Conservation (phyloP, 1,140 invertebrate species). For the Leptopilina boulardi region DNA sequence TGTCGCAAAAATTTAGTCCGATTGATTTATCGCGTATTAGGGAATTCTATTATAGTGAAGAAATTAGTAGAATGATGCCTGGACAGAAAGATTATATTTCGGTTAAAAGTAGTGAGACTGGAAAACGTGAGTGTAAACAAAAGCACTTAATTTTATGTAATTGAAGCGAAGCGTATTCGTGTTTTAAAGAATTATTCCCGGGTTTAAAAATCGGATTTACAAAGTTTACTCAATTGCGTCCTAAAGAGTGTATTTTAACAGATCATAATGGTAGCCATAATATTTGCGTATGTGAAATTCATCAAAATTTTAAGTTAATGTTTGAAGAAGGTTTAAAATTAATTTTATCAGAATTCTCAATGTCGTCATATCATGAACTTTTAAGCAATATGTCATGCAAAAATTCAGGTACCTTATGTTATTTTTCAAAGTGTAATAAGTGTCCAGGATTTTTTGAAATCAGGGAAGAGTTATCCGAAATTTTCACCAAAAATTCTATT, state of each 20-base stretch:
- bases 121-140: too few relatives aligned
- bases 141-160: neutral
- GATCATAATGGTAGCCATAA: constrained; percentile 37
- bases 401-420: neutral
- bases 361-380: neutral
- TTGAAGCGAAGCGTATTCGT: constrained; percentile 25
- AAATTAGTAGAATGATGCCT: constrained; percentile 37
- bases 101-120: neutral
- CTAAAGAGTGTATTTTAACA: constrained; percentile 36
- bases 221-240: constrained; percentile 33
- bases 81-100: constrained; percentile 14
- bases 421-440: constrained; percentile 10
- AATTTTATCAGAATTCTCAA: constrained; percentile 4
- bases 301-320: constrained; percentile 43
- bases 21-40: neutral
- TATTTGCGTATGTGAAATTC: constrained; percentile 40
- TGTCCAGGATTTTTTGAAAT: constrained; percentile 24
- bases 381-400: neutral
- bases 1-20: neutral
- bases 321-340: constrained; percentile 27
- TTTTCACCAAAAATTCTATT: neutral
- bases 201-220: constrained; percentile 33
- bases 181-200: constrained; percentile 26
- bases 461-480: constrained; percentile 18
- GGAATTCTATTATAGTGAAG: neutral